These are phyloP conservation scores for Holotrichia oblita DNA, from an alignment of 1,140 invertebrate species.

Conservation along the genomic window DNA sequence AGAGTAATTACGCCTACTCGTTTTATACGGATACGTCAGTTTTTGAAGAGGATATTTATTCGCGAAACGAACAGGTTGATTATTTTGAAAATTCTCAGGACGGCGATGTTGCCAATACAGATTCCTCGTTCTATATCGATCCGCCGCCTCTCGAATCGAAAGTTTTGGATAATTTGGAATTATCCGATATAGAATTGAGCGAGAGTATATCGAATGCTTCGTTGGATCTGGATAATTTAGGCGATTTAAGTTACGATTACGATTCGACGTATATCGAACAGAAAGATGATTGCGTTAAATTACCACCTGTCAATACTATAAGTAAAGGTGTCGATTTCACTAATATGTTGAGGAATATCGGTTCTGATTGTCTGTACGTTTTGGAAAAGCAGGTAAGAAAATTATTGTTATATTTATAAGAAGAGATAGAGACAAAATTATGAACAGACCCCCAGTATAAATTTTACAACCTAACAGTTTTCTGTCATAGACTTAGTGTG, in stretches of 20 bases:
- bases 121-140: slow-evolving; percentile 13
- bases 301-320: slow-evolving; percentile 53
- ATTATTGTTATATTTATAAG: too few species aligned
- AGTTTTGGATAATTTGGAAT: slow-evolving; percentile 45
- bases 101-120: background rate
- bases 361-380: slow-evolving; percentile 11
- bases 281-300: background rate
- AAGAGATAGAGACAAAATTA: too few species aligned
- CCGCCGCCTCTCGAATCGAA: background rate
- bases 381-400: slow-evolving; percentile 22
- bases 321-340: slow-evolving; percentile 53
- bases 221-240: slow-evolving; percentile 51
- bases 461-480: too few species aligned
- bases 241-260: slow-evolving; percentile 35
- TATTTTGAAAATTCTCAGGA: background rate
- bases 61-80: background rate
- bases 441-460: too few species aligned
- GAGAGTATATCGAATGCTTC: slow-evolving; percentile 51
- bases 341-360: slow-evolving; percentile 37
- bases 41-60: background rate
- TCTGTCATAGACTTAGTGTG: too few species aligned
- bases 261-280: slow-evolving; percentile 13
- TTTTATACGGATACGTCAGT: background rate
- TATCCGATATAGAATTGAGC: slow-evolving; percentile 52
- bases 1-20: slow-evolving; percentile 14